Percentiles rank a stretch among this genome's conserved stretches.
Conservation (phyloP, 2,113 vertebrate species). For the Ptilonorhynchus violaceus region DNA sequence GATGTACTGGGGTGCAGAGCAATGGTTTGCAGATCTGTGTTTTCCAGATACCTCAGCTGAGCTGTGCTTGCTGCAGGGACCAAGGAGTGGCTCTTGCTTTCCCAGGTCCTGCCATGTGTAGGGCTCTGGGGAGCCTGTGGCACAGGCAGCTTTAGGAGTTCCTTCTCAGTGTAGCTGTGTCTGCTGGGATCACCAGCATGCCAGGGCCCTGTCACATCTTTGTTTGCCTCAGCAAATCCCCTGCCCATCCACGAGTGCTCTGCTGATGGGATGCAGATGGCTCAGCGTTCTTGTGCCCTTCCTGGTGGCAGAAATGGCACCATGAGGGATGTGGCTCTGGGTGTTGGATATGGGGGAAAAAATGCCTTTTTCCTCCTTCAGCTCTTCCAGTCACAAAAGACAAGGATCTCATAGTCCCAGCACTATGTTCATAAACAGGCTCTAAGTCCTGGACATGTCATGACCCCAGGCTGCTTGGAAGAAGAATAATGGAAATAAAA, state of each 20-base stretch:
- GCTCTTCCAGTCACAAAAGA: neutral
- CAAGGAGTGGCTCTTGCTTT: neutral
- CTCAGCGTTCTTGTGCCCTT: neutral
- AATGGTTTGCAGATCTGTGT: neutral
- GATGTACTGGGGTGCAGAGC: neutral
- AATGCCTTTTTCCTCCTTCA: neutral
- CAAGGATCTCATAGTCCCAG: neutral
- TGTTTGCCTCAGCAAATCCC: neutral
- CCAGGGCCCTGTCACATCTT: neutral
- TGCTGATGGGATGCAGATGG: too few species aligned
- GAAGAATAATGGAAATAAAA: neutral
- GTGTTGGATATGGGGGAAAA: neutral
- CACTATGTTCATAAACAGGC: neutral
- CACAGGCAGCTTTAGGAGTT: neutral
- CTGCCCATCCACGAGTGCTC: neutral
- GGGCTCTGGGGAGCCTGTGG: neutral
- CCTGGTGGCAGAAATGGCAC: neutral
- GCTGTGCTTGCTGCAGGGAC: neutral
- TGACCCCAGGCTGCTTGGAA: neutral
- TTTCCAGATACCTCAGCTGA: neutral
- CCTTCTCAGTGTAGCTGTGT: neutral
- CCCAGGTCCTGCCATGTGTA: fast-evolving
- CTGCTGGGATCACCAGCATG: neutral
- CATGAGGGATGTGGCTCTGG: fast-evolving
- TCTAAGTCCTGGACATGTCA: fast-evolving